Base-by-base conservation (phyloP, 2,797 vertebrate species). In the Amphiprion clarkii region DNA sequence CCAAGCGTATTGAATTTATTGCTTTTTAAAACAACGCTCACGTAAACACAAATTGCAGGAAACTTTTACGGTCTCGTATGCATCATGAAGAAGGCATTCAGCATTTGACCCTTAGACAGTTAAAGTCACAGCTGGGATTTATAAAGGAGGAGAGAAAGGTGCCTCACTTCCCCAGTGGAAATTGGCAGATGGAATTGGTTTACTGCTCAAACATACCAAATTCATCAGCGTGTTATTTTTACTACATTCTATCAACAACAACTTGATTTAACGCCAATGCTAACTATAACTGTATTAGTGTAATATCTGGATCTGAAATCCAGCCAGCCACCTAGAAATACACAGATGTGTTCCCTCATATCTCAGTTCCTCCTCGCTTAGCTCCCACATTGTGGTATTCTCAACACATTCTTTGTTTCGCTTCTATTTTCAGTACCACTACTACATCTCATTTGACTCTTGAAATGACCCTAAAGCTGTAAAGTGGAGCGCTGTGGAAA, bases 91-190 rank as follows among this genome's bases (percentile, higher is more conserved):
- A 92, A 93, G 87, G 90, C 80, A 93, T 94, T 91, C 85, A 87
- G 64, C 89, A 88, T 88, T 71, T 87, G 91, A 91, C 88, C 90
- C 79, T 72, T 36, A 83, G 84, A 92, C 88, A 85, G 92, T 86
- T 91, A 85, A 90, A 91, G 67, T 79, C 88, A 90, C 94, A 95
- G 92, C 92, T 95, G 93, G 93, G 88, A 87, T 90, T 91, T 88
- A 93, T 94, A 93, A 93, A 89, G 70, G 63, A 85, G 75, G 65
- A 81, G 82, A 86, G 71, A 78, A 87, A 92, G 89, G 90, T 93
- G 84, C 90, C 88, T 93, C 74, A 40, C 80, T 81, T 84, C 60
- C 68, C 84, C 51, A 25, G n/a, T 82, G 83, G 86, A 90, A 88
- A 87, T 53, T 60, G 77, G 81, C 91, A 92, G 82, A 91, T 87